Percentiles rank a stretch among this genome's conserved stretches.
These are phyloP conservation scores for Mustela lutreola DNA, from an alignment of 2,113 vertebrate genomes.

Conservation along the genomic window DNA sequence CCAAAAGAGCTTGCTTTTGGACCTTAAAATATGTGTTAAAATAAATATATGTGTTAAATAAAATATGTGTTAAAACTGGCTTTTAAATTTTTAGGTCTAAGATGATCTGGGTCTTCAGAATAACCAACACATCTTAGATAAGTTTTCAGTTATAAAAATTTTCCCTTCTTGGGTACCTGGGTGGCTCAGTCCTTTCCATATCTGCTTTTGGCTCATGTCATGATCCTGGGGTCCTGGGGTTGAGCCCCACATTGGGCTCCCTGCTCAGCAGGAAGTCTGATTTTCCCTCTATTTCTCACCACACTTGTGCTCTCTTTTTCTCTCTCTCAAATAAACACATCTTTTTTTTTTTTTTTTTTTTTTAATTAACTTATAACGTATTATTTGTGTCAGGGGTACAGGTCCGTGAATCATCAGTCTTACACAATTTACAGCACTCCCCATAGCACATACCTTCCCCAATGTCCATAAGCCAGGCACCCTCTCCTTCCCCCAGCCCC, in stretches of 20 bases:
- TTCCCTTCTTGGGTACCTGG: background rate
- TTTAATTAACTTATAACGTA: too few species aligned
- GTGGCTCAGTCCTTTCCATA: background rate
- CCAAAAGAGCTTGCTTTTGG: background rate
- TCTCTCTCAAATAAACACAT: background rate
- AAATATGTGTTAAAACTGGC: background rate
- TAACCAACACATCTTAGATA: background rate
- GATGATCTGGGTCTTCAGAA: background rate
- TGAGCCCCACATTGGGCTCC: background rate
- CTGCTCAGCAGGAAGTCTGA: background rate
- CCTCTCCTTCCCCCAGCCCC: too few species aligned
- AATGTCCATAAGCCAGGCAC: too few species aligned
- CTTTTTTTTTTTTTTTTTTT: background rate
- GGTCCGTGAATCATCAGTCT: too few species aligned
- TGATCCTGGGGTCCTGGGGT: background rate
- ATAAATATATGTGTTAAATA: background rate
- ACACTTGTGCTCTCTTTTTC: background rate
- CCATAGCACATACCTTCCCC: too few species aligned
- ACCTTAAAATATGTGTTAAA: background rate
- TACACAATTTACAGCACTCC: too few species aligned
- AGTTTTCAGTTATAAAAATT: conserved; percentile 3
- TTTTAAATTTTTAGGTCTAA: background rate
- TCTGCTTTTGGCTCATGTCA: background rate
- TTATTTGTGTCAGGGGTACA: too few species aligned
- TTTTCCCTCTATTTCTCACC: background rate